Base-by-base conservation (phyloP, 2,888 invertebrate genomes). In the Prenolepis imparis region DNA sequence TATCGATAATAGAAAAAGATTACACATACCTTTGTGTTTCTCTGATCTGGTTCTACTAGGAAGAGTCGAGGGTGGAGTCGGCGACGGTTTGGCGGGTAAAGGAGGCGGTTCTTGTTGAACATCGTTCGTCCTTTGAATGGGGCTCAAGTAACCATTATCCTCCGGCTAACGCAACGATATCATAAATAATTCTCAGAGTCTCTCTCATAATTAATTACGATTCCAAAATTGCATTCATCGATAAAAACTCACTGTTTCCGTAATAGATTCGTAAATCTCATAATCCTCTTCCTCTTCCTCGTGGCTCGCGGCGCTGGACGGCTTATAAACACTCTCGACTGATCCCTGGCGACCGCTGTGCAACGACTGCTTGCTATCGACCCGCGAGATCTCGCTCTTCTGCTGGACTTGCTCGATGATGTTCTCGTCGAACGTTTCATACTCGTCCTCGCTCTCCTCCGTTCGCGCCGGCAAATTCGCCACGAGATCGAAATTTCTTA, bases 381-480 rank as follows among this genome's bases (percentile, higher is more conserved):
- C 90, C 3, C 91, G 90, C 0, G 84, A 85, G 15, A 92, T 87
- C 8, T 74, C 84, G 6, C 87, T 88, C 67, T 70, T 85, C 5
- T 86, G 86, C 21, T 92, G 91, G 68, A 92, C 90, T 52, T 91
- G 92, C 41, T 92, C 92, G 39, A 92, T 90, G 4, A 93, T 90
- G 61, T 91, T 90, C 18, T 93, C 92, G 44, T 93, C 93, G 72
- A 94, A 92, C 0, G 91, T 78, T 55, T 94, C 94, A 48, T 94
- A 94, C n/a, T 93, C 93, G 39, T 94, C 93, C 44, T 94, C 94
- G 82, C 94, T 94, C 44, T 93, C 94, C 5, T 92, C 92, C 9
- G 90, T 90, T 41, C 90, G 89, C 44, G 90, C 88, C 0, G 94
- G 94, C 44, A 94, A 86, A 89, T 94, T 94, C 0, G 93, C 94